Base-by-base conservation (phyloP, 2,113 vertebrate species). In the Nibea coibor region DNA sequence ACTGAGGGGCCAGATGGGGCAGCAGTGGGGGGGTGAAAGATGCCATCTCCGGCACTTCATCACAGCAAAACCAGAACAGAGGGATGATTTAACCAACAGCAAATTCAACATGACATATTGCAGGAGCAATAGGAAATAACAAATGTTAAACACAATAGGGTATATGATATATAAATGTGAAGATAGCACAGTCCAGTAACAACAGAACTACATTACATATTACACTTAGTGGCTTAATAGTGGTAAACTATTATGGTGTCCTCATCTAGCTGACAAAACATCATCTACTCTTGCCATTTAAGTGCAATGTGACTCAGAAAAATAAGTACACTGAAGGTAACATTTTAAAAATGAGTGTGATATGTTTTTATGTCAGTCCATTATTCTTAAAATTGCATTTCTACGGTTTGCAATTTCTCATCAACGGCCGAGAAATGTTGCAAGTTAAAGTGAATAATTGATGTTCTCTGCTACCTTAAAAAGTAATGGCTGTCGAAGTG, bases 1-100 rank as follows among this genome's bases (percentile, higher is more conserved):
- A 89, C 75, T 15, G 78, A 78, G 64, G 71, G 82, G 84, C 82
- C 93, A 94, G 94, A 94, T 93, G 92, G 91, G 84, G 81, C 71
- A 87, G 42, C 83, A 87, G 86, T 83, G 8, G 48, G 91, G 91
- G 82, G 81, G 35, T 31, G 57, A 62, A 78, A 64, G 65, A 5
- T 59, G 59, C 54, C 73, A 73, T 78, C 59, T 28, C 78, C 54
- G 19, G 69, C 73, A 50, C 54, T 87, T 85, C 58, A 87, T 80
- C 59, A 83, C 22, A 81, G 31, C 5, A 28, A 83, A 86, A 75
- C 24, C 64, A 80, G 53, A 82, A 66, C 24, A 58, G 15, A 67
- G 24, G 83, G 14, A 71, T 28, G 22, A 59, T 56, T 39, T 3
- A 59, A 59, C 42, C 12, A 28, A 7, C 10, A 53, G 20, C 39